These are phyloP conservation scores for Uropetala carovei DNA, from an alignment of 2,888 invertebrate genomes.

Conservation along the genomic window DNA sequence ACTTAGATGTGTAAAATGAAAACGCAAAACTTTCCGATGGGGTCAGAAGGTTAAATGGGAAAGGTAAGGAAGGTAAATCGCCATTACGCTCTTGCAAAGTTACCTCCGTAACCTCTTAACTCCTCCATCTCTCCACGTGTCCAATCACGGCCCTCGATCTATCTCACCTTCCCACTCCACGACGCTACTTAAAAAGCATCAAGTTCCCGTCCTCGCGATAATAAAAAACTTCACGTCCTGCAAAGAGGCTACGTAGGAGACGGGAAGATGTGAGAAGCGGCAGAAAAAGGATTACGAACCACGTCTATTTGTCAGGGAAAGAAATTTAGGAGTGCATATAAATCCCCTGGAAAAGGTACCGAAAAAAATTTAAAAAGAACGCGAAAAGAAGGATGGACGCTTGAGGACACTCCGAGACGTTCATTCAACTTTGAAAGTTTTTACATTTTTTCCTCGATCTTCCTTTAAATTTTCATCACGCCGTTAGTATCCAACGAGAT, in stretches of 20 bases:
- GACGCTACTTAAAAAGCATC: no score
- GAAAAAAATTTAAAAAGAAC: slow-evolving; percentile 15
- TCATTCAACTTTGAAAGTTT: neutral
- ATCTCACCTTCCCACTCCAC: no score
- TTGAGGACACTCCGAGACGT: neutral
- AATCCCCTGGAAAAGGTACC: neutral
- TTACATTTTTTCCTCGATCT: neutral
- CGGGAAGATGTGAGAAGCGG: neutral
- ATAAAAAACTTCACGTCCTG: neutral
- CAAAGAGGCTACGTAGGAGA: neutral
- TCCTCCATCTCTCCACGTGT: no score
- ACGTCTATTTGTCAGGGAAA: slow-evolving; percentile 44
- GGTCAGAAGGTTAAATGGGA: no score
- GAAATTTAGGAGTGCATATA: slow-evolving; percentile 39
- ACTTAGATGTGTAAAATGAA: no score
- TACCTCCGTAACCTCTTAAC: no score
- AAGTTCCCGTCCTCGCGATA: neutral
- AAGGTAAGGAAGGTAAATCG: no score
- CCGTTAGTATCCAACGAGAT: neutral
- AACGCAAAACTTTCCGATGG: no score
- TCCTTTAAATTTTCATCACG: no score
- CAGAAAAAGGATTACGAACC: slow-evolving; percentile 44
- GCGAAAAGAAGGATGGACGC: neutral
- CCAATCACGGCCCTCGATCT: no score
- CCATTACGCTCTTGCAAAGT: no score